Evolutionary conservation across 2,888 invertebrate genomes (phyloP).

Genomic region (Macaria notata): DNA sequence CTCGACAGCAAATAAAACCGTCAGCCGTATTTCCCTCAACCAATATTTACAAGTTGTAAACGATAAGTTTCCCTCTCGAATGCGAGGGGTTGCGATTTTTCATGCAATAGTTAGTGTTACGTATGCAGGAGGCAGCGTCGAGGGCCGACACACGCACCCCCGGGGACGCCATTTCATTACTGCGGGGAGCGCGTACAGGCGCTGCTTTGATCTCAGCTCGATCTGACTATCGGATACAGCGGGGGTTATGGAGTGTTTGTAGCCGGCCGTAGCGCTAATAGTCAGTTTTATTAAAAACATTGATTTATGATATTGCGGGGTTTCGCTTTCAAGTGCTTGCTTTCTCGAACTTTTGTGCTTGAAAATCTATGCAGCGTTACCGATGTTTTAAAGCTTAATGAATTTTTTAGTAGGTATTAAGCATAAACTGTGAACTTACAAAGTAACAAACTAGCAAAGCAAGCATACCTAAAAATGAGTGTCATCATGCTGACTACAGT

Average conservation of each 20-base stretch:
- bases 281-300: constrained; percentile 28
- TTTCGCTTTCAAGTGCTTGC: background rate
- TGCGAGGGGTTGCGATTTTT: constrained; percentile 40
- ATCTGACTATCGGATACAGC: constrained; percentile 27
- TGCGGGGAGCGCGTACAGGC: constrained; percentile 49
- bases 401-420: too few relatives aligned
- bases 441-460: too few relatives aligned
- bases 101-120: constrained; percentile 56
- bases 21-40: constrained; percentile 39
- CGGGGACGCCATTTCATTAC: constrained; percentile 68
- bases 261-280: constrained; percentile 30
- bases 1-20: constrained; percentile 34
- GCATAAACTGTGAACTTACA: too few relatives aligned
- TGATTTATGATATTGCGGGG: constrained; percentile 10
- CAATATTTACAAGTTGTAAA: constrained; percentile 70
- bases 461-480: too few relatives aligned
- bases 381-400: too few relatives aligned
- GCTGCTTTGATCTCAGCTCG: constrained; percentile 45
- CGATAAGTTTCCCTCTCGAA: constrained; percentile 51
- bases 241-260: constrained; percentile 30
- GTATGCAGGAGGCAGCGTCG: constrained; percentile 33
- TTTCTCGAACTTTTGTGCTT: too few relatives aligned
- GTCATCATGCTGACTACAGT: too few relatives aligned
- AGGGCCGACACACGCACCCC: constrained; percentile 48
- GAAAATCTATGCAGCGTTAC: too few relatives aligned